Base-by-base conservation (phyloP, 2,888 invertebrate species). In the Chorisops tibialis region DNA sequence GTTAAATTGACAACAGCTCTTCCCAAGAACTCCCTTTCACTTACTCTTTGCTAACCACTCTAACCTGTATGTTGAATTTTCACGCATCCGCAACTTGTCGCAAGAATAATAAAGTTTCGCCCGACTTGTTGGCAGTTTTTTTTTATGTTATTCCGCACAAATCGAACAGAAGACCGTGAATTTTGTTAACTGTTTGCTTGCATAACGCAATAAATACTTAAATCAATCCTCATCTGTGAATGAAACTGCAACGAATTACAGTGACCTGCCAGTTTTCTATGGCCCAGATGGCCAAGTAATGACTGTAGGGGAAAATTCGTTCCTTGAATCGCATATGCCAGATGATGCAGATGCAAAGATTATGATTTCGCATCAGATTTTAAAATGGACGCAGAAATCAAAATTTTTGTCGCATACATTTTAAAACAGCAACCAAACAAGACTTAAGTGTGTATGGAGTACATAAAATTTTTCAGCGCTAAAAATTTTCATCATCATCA, bases 301-400 rank as follows among this genome's bases (percentile, higher is more conserved):
- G 41, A 87, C 90, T 2, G 83, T 85, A n/a, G 91, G 91, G 78
- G 91, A 92, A 78, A 84, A 84, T 63, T 85, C 85, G 73, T 92
- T 91, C 78, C 81, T 92, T 67, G 85, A 81, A 43, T 63, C 70
- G 7, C 72, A 75, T 48, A 71, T 74, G n/a, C 71, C 70, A 18
- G 65, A 70, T 39, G 75, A 76, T 63, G 79, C n/a, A 41, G 56
- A 80, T 61, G 80, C 19, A 22, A 38, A 60, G 75, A 79, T 71
- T 77, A 81, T 21, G 80, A 81, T 65, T 70, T 79, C 22, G 81
- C 83, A 70, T 68, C 81, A 35, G 83, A 84, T 70, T 81, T 81
- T 4, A 83, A 83, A 75, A 84, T 85, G 83, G 82, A 83, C 65
- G 82, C 83, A 70, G 85, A 85, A 71, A 82, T 84, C 68, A 81